phyloP scores from a whole-genome alignment of 2,113 vertebrate genomes.

The Corythornis madagascariensis region DNA sequence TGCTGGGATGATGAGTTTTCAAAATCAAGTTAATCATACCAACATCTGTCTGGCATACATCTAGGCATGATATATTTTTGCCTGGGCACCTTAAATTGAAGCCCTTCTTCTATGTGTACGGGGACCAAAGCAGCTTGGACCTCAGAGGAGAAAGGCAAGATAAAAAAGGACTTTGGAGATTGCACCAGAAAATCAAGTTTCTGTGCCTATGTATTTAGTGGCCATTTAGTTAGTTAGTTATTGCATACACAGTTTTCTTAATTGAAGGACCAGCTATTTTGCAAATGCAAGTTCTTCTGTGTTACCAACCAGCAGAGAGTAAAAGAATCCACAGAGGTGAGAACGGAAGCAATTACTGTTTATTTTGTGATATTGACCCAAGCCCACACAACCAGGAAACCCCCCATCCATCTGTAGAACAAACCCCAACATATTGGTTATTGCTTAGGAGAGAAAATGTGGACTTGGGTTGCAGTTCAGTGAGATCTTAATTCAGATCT shows the following conservation, averaged over 20 bases:
- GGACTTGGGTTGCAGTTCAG: not conserved
- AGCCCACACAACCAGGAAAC: not conserved
- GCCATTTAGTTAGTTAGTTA: not conserved
- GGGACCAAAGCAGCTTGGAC: not conserved
- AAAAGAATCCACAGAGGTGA: not conserved
- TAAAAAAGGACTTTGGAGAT: not conserved
- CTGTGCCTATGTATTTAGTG: not conserved
- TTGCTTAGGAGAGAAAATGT: not conserved
- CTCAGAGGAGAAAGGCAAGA: not conserved
- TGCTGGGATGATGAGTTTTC: not conserved
- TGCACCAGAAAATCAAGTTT: not conserved
- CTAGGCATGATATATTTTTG: not conserved
- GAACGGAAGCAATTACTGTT: not conserved
- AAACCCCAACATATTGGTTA: not conserved
- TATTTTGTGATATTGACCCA: not conserved
- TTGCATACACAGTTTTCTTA: not conserved
- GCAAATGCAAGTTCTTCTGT: not conserved
- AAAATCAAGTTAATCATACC: not conserved
- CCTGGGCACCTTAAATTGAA: not conserved
- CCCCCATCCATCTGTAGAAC: not conserved
- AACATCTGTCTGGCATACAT: not conserved
- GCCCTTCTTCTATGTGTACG: not conserved
- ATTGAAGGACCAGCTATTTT: not conserved
- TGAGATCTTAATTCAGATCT: not conserved
- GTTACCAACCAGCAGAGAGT: not conserved